Base-by-base conservation (phyloP, 2,797 vertebrate species). In the Cryptoblepharus egeriae region DNA sequence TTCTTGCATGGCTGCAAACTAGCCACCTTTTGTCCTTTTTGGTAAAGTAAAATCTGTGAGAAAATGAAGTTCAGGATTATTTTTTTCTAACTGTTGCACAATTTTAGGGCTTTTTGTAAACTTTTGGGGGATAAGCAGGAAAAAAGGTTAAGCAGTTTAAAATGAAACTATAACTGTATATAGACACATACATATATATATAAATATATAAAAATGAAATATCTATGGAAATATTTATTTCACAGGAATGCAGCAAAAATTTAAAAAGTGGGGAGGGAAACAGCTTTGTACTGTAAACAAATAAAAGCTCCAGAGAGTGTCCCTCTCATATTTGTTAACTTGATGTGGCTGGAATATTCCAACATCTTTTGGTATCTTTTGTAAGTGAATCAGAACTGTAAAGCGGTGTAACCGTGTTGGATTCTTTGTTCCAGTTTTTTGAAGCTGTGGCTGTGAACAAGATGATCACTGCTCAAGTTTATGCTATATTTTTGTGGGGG, bases 381-480 rank as follows among this genome's bases (percentile, higher is more conserved):
- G 91, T 91, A 90, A 79, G 82, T 83, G 85, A 88, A 73, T 85
- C 87, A 82, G 15, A 90, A 61, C 83, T 85, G 86, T 90, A 77
- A 78, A 88, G 92, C 90, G 87, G 92, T 85, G 88, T 93, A 90
- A 91, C 93, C 80, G 12, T 92, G 93, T 92, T 91, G 93, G 92
- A 92, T 91, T 92, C 93, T 91, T 88, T 86, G 89, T 94, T 90
- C 85, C 75, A 83, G 81, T 87, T 81, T 86, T 93, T 80, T 74
- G 85, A 93, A 87, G 84, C 91, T 86, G 93, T 90, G 93, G 94
- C 94, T 95, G 93, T 94, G 93, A 94, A 92, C 91, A 94, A 95
- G 94, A 95, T 92, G 94, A 95, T 92, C 93, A 94, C 94, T 95
- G 95, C 94, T 95, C 90, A 90, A 90, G 89, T 60, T 85, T 94